Evolutionary conservation across 1,140 invertebrate genomes (phyloP).

Genomic region (Eumeta japonica): DNA sequence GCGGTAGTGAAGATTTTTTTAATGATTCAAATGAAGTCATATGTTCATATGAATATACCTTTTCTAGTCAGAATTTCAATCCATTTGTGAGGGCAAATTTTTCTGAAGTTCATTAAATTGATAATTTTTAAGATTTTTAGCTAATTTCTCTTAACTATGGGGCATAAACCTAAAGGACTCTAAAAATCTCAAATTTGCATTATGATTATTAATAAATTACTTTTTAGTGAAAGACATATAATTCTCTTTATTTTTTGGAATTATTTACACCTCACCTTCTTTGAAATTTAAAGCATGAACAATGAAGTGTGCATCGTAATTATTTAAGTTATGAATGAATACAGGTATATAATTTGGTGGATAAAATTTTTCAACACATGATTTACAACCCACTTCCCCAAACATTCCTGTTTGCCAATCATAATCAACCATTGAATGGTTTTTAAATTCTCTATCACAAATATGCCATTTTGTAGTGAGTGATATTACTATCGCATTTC

Average conservation of each 20-base stretch:
- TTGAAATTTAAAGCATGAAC: too few relatives aligned
- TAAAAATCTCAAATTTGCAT: too few relatives aligned
- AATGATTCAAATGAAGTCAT: constrained; percentile 6
- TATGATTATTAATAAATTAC: constrained; percentile 10
- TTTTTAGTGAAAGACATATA: constrained; percentile 23
- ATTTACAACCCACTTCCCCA: constrained; percentile 9
- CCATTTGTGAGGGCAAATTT: constrained; percentile 5
- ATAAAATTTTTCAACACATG: constrained; percentile 11
- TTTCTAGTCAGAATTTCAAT: constrained; percentile 12
- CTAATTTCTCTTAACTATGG: constrained; percentile 12
- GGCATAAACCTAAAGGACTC: constrained; percentile 17
- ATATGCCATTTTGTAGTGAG: constrained; percentile 7
- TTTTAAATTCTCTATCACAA: constrained; percentile 15
- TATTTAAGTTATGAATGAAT: too few relatives aligned
- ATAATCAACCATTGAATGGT: constrained; percentile 6
- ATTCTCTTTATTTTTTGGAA: constrained; percentile 20
- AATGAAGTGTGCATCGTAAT: too few relatives aligned
- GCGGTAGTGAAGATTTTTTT: constrained; percentile 3
- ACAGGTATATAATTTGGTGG: constrained; percentile 10
- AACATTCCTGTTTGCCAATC: constrained; percentile 14
- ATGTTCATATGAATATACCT: constrained; percentile 15
- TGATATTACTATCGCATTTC: constrained; percentile 8
- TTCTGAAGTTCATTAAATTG: constrained; percentile 11
- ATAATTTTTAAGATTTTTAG: constrained; percentile 13
- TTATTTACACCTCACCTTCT: constrained; percentile 13